Base-by-base conservation (phyloP, 1,140 invertebrate genomes). In the Phocides pigmalion region DNA sequence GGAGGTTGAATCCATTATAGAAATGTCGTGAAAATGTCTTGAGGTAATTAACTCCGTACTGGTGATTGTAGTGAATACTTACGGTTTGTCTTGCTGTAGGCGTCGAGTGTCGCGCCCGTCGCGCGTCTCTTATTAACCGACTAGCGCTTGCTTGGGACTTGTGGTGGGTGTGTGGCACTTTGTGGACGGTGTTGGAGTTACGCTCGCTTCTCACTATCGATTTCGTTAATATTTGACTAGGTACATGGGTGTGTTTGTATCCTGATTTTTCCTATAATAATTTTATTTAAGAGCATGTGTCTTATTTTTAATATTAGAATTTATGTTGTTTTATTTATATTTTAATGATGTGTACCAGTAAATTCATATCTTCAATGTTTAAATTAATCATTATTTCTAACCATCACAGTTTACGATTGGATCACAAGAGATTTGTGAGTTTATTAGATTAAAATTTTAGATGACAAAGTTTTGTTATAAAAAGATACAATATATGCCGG, bases 1-100 rank as follows among this genome's bases (percentile, higher is more conserved):
- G 87, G 89, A 84, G 89, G 86, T 89, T 91, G 86, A 90, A 87
- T 89, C 88, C 82, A 87, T 89, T 87, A 88, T 90, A 89, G 86
- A 90, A 90, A 89, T 90, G 77, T 89, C 85, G 89, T 89, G 89
- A 89, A 85, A 88, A 87, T 87, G 83, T 89, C 76, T 88, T 88
- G 89, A 91, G 89, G 89, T 91, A 91, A 91, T 89, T 89, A 89
- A 89, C 84, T 91, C 81, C 78, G 80, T 90, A 89, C 79, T 88
- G 87, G 88, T 89, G 86, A 87, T 81, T 82, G 88, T 88, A 89
- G 87, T 80, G 84, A 82, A 81, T 79, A 61, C 44, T 61, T 61
- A 80, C 74, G 76, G 73, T 84, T 85, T 81, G 81, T 76, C 67
- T 79, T 68, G 76, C 76, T 66, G 69, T 76, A 80, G 79, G 79